Evolutionary conservation across 2,113 vertebrate genomes (phyloP).

Genomic region (Vanacampus margaritifer): DNA sequence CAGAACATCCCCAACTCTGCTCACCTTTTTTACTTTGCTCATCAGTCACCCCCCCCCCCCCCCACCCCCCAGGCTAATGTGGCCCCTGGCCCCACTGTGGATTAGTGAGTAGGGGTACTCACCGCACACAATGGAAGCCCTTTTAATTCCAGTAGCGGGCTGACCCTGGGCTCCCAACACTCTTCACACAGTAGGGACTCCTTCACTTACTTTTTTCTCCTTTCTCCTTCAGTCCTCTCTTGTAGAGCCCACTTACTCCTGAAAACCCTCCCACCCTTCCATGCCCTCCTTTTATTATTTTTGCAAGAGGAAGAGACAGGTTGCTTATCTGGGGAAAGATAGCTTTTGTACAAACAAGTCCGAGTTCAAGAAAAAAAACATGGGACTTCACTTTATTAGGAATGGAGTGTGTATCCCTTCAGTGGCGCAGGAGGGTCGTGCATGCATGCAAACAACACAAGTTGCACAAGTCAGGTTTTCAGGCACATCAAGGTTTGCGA

Average conservation of each 20-base stretch:
- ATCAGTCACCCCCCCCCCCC: constrained; percentile 54
- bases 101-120: constrained; percentile 65
- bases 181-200: constrained; percentile 56
- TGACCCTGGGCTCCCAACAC: constrained; percentile 55
- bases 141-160: constrained; percentile 56
- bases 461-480: not conserved
- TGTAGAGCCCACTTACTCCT: constrained; percentile 1
- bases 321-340: constrained; percentile 57
- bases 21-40: constrained; percentile 53
- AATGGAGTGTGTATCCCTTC: not conserved
- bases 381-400: constrained; percentile 11
- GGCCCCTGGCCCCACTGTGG: constrained; percentile 63
- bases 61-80: constrained; percentile 57
- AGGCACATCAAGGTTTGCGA: not conserved
- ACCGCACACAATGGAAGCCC: constrained; percentile 61
- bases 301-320: constrained; percentile 47
- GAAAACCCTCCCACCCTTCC: constrained; percentile 1
- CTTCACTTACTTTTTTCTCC: constrained; percentile 38
- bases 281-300: constrained; percentile 29
- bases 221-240: constrained; percentile 27
- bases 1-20: constrained; percentile 40
- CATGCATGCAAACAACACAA: constrained; percentile 1
- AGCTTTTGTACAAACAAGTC: constrained; percentile 59
- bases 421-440: constrained; percentile 4
- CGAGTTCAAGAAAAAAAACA: constrained; percentile 36